Evolutionary conservation across 2,797 vertebrate species (phyloP), one percentile per base, ranked within the genome.

Genomic region (Garrulus glandarius): DNA sequence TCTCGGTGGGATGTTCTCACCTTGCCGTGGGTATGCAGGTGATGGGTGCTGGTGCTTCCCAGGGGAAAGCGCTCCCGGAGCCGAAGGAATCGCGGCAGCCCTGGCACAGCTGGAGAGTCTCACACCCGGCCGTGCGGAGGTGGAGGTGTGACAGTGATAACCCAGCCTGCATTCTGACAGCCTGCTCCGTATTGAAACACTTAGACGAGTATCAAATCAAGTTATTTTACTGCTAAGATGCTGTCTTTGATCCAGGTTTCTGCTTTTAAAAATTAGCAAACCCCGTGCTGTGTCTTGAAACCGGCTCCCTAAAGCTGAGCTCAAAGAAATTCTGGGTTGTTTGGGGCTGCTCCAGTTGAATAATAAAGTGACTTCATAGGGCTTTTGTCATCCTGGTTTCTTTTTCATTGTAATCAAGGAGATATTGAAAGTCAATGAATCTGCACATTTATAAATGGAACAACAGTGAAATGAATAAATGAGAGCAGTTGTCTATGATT

Each of bases 21-120:
- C 69, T 67, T 43, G 49, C 60, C 39, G 12, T 5, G 61, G 77
- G 24, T 23, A 1, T 26, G 19, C 64, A 30, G 47, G 36, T 3
- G 18, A 3, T 29, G 41, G 0, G 3, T 26, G 65, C 61, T 37
- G 72, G 17, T 39, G 2, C 69, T 69, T 46, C 49, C 60, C 43
- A 11, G 41, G 12, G 5, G 61, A 70, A 24, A 41, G 56, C 22
- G 46, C 26, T 47, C 27, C 68, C 11, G 22, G 71, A 84, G 49
- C 60, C 67, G 44, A 19, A 8, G 91, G 88, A 70, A 87, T 74
- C 2, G 41, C 50, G 89, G 65, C 87, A 92, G 93, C 85, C 74
- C 93, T 87, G 87, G 96, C 95, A 52, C 71, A 74, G 95, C 80
- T 84, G 92, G 82, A 26, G 53, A 18, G 79, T 94, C 94, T 95